Base-by-base conservation (phyloP, 2,797 vertebrate species). In the Acrossocheilus wenchowensis region DNA sequence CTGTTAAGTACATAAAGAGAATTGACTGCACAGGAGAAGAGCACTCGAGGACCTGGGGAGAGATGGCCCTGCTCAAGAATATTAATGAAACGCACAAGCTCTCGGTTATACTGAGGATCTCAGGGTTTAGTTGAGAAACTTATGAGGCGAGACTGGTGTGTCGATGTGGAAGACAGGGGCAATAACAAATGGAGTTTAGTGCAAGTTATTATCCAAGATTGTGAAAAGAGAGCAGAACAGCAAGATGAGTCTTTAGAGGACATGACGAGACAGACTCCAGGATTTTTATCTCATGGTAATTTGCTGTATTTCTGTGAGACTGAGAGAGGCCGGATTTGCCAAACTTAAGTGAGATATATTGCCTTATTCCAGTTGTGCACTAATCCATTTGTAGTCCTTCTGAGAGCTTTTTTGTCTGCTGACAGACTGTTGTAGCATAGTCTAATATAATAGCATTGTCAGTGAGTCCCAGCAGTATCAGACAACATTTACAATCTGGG, bases 1-100 rank as follows among this genome's bases (percentile, higher is more conserved):
- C 72, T 64, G 78, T 87, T 88, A 89, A 88, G 75, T 77, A 82
- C 86, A 82, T 68, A 39, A 84, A 54, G 85, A 68, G 23, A 78
- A 78, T 45, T 45, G 57, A 43, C 71, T 66, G 41, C 23, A 41
- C 81, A 57, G 41, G 66, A 79, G 41, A 78, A 78, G 45, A 34
- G 80, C 81, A 71, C 83, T 79, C 19, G 5, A 78, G 74, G 36
- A 77, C 54, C 54, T 11, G 12, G 68, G 52, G 36, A 60, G 52
- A 64, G 82, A 75, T 48, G 54, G 23, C 34, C 41, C 73, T 79
- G 23, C 78, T 84, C 45, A 52, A 79, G 66, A 87, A 84, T 52
- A 75, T 75, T 86, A 86, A 88, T 84, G 57, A 89, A 82, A 81
- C 34, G 7, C 19, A 15, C 43, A 34, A 26, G 50, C 48, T 39